Evolutionary conservation across 2,888 invertebrate genomes (phyloP).

Genomic region (Hypsopygia costalis): DNA sequence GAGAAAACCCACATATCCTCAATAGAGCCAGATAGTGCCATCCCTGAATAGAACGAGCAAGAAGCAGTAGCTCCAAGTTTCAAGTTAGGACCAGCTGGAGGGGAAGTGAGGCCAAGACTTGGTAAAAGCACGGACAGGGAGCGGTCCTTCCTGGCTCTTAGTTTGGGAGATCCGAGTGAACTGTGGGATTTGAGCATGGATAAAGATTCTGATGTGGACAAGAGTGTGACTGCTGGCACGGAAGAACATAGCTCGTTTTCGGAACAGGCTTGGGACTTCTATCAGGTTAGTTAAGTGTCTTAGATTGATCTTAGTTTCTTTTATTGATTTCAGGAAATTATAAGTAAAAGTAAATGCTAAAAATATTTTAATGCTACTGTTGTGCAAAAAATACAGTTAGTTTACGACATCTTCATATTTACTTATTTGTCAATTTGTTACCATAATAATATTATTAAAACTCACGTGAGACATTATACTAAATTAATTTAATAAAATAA

Average conservation of each 20-base stretch:
- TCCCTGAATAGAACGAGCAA: constrained; percentile 58
- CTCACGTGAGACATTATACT: too few species aligned
- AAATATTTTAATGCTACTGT: too few species aligned
- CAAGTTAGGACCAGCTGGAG: constrained; percentile 82
- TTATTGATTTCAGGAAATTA: too few species aligned
- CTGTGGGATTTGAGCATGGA: constrained; percentile 68
- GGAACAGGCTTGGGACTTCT: constrained; percentile 97
- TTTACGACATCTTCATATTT: too few species aligned
- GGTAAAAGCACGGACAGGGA: constrained; percentile 62
- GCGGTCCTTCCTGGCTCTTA: constrained; percentile 57
- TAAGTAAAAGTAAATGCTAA: too few species aligned
- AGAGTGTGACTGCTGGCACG: constrained; percentile 82
- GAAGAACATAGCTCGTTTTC: constrained; percentile 91
- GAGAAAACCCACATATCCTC: constrained; percentile 70
- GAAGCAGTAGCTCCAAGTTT: constrained; percentile 81
- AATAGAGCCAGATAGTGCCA: constrained; percentile 58
- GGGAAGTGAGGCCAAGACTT: constrained; percentile 59
- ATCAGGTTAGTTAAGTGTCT: constrained; percentile 90
- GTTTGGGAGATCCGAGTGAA: constrained; percentile 64
- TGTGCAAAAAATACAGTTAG: too few species aligned
- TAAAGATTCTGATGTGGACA: constrained; percentile 75
- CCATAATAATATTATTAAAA: too few species aligned
- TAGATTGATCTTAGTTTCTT: too few species aligned
- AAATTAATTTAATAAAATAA: too few species aligned
- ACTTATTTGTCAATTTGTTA: too few species aligned